Conservation (phyloP, 2,888 invertebrate species). For the Myopa testacea region DNA sequence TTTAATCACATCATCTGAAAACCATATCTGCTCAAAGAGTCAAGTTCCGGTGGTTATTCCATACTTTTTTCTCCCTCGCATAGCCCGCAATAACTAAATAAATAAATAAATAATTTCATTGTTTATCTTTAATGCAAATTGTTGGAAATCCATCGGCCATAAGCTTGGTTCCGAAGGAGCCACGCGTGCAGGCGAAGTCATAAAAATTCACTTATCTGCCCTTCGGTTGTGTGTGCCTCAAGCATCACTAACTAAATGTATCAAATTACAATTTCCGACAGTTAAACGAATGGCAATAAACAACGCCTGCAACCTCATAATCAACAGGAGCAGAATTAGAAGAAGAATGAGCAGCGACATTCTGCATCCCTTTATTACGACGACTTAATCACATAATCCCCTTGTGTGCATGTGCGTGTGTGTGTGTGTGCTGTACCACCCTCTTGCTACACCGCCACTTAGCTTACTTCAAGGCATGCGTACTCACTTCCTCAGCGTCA, state of each 20-base stretch:
- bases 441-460: background rate
- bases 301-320: slow-evolving; percentile 9
- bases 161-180: no score
- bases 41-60: no score
- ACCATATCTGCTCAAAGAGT: no score
- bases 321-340: slow-evolving; percentile 35
- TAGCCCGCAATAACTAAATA: no score
- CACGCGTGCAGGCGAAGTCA: background rate
- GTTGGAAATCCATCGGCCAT: no score
- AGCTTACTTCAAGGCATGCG: no score
- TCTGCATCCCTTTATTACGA: slow-evolving; percentile 52
- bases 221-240: slow-evolving; percentile 2
- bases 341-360: slow-evolving; percentile 41
- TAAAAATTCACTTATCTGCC: slow-evolving; percentile 37
- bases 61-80: no score
- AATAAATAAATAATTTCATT: no score
- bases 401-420: slow-evolving; percentile 51
- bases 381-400: slow-evolving; percentile 56
- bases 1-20: no score
- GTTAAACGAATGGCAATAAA: slow-evolving; percentile 20
- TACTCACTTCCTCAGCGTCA: background rate
- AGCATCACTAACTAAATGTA: slow-evolving; percentile 33
- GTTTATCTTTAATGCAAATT: no score
- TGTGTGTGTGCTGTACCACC: background rate
- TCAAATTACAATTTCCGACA: slow-evolving; percentile 38